Evolutionary conservation across 2,113 vertebrate genomes (phyloP).

Genomic region (Nothobranchius furzeri): DNA sequence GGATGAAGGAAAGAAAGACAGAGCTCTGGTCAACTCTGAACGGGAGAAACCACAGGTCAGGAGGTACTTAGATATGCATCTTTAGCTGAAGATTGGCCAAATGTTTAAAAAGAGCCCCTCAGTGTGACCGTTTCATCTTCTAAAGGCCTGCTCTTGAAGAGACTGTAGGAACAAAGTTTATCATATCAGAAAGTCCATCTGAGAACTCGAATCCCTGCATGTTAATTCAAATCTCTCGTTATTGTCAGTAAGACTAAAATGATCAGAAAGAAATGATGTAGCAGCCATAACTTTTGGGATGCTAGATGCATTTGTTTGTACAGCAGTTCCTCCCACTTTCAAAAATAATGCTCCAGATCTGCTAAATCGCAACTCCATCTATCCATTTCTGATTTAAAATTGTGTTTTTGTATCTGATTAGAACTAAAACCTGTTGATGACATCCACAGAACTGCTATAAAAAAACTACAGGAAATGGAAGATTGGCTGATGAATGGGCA

Average conservation of each 20-base stretch:
- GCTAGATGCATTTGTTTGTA: background rate
- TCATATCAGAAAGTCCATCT: constrained; percentile 13
- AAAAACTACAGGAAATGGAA: too few relatives aligned
- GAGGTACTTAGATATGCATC: constrained; percentile 62
- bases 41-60: constrained; percentile 63
- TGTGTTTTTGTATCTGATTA: too few relatives aligned
- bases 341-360: too few relatives aligned
- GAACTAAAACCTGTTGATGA: too few relatives aligned
- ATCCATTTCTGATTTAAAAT: too few relatives aligned
- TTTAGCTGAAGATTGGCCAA: constrained; percentile 32
- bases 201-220: background rate
- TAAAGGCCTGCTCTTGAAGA: constrained; percentile 33
- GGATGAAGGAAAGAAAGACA: constrained; percentile 53
- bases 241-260: background rate
- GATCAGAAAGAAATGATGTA: background rate
- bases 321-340: too few relatives aligned
- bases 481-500: too few relatives aligned
- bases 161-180: constrained; percentile 17
- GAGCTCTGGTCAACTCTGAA: constrained; percentile 58
- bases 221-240: background rate
- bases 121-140: constrained; percentile 10
- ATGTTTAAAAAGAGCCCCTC: constrained; percentile 37
- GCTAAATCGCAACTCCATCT: too few relatives aligned
- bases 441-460: too few relatives aligned
- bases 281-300: background rate